Base-by-base conservation (phyloP, 2,888 invertebrate species). In the Tetragonula carbonaria region DNA sequence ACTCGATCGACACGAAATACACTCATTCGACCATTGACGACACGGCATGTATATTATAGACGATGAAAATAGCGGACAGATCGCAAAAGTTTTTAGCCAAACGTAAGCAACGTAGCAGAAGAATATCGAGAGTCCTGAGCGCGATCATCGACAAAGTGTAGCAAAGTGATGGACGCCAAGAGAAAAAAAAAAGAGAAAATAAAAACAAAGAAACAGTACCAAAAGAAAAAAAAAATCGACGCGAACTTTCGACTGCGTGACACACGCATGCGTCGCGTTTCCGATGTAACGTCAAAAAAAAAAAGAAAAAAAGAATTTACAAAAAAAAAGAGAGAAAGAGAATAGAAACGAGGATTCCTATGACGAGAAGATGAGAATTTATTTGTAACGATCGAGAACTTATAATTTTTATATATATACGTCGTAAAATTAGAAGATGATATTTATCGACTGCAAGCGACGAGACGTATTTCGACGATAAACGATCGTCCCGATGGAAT, bases 11-110 rank as follows among this genome's bases (percentile, higher is more conserved):
- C 77, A 51, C 75, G 57, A 78, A 71, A 63, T 59, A 76, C 82
- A 85, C 70, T 75, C 77, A 71, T 67, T 85, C 76, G 86, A 86
- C 86, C 81, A 82, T 75, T 73, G 80, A 89, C 74, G 78, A 83
- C 81, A 83, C 86, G 51, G 68, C 80, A 86, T 85, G 78, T 84
- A 80, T 53, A 86, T 80, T 80, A 82, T 74, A 57, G 66, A 72
- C 72, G 85, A 78, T 28, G 65, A 87, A 65, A 68, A 76, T 86
- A 80, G 71, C 72, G 53, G 59, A 78, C 65, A 77, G 63, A 65
- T 80, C 50, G 78, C 65, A 74, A 74, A 38, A 75, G 67, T 66
- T 71, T 82, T 80, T 78, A 84, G 72, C 14, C 67, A 50, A 53
- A 67, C 55, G 51, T 38, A 65, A 73, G 77, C 68, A 28, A 82